Percentiles rank a stretch among this genome's conserved stretches.
These are phyloP conservation scores for Apamea sordens DNA, from an alignment of 2,888 invertebrate species.

Conservation along the genomic window DNA sequence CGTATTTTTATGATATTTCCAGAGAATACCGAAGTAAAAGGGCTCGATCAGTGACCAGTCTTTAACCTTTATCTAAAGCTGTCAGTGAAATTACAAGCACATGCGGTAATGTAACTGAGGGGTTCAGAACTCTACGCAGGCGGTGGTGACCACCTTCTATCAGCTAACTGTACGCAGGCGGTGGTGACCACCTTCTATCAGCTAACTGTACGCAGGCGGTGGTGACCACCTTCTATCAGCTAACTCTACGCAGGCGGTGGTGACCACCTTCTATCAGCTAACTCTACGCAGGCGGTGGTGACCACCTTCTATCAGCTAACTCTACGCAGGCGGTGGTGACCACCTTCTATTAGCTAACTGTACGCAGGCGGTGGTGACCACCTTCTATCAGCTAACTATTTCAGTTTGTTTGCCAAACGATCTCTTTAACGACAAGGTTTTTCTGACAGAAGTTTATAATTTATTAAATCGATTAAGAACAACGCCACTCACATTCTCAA, in stretches of 20 bases:
- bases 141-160: neutral
- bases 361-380: neutral
- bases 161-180: neutral
- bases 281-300: neutral
- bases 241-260: neutral
- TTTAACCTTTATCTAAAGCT: neutral
- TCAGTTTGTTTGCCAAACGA: neutral
- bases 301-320: neutral
- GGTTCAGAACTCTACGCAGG: neutral
- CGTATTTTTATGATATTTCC: neutral
- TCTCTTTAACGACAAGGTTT: neutral
- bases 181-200: neutral
- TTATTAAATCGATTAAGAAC: conserved; percentile 27
- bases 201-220: neutral
- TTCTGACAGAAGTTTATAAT: conserved; percentile 12
- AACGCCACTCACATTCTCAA: conserved; percentile 28
- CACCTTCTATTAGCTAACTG: neutral
- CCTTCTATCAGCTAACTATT: neutral
- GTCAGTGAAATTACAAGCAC: neutral
- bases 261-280: neutral
- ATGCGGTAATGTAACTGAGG: neutral
- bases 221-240: neutral
- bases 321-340: neutral
- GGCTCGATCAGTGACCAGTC: neutral
- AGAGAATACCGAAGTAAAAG: too few relatives aligned